Evolutionary conservation across 2,797 vertebrate genomes (phyloP).

Genomic region (Taeniopygia guttata): DNA sequence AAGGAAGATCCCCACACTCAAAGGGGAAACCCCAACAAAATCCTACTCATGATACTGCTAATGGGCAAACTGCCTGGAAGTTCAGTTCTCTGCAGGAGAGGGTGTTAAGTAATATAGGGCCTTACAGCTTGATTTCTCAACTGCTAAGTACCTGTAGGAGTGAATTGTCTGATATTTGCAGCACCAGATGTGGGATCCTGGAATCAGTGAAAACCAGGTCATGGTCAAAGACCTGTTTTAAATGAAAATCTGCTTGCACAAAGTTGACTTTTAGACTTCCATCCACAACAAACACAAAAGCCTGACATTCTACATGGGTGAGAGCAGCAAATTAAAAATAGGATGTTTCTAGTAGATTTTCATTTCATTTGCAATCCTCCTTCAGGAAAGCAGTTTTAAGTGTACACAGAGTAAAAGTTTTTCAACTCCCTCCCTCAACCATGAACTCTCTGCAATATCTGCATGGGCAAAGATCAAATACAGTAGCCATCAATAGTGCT

Average conservation of each 20-base stretch:
- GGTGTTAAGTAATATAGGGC: background rate
- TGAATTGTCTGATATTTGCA: background rate
- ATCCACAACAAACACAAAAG: background rate
- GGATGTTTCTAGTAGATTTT: background rate
- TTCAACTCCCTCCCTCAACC: background rate
- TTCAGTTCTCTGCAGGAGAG: background rate
- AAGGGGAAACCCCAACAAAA: background rate
- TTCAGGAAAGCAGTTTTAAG: background rate
- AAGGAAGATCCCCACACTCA: background rate
- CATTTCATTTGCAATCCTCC: background rate
- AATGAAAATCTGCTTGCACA: accelerated
- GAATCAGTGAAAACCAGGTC: background rate
- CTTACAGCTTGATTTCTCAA: background rate
- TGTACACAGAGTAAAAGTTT: background rate
- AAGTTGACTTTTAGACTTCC: background rate
- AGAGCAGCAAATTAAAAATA: background rate
- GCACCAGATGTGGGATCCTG: background rate
- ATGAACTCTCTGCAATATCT: background rate
- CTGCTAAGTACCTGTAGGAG: background rate
- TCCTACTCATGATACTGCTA: background rate
- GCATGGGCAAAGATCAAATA: conserved; percentile 16
- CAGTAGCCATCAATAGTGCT: background rate
- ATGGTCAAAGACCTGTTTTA: background rate
- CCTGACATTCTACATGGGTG: background rate
- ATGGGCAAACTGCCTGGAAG: background rate